These are phyloP conservation scores for Luperina nickerlii DNA, from an alignment of 2,888 invertebrate species.

Conservation along the genomic window DNA sequence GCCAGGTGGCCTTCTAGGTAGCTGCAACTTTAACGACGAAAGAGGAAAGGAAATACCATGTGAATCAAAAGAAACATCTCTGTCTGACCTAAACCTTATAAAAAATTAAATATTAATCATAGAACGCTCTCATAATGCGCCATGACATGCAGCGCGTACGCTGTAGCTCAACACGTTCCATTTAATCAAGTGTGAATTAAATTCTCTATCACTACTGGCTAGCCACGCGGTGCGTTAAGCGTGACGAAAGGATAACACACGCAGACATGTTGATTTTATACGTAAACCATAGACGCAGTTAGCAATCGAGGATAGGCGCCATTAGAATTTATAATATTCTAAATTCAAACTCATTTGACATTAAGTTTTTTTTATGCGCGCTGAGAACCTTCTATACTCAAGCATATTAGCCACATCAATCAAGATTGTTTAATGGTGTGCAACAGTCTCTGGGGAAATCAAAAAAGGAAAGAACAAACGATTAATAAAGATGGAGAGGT, in stretches of 20 bases:
- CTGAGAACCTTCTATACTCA: background rate
- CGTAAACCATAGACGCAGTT: slow-evolving; percentile 37
- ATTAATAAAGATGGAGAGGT: background rate
- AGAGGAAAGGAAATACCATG: background rate
- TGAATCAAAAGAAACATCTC: background rate
- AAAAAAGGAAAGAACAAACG: background rate
- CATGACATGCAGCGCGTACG: slow-evolving; percentile 26
- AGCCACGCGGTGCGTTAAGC: slow-evolving; percentile 16
- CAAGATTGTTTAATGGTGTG: background rate
- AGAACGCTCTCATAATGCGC: slow-evolving; percentile 6
- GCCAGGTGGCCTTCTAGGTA: background rate
- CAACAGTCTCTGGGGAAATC: background rate
- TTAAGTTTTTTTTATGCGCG: background rate
- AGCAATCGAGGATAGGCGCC: slow-evolving; percentile 3
- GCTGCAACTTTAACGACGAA: background rate
- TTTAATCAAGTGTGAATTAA: slow-evolving; percentile 54
- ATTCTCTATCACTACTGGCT: slow-evolving; percentile 39
- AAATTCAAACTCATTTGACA: slow-evolving; percentile 6
- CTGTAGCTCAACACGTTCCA: slow-evolving; percentile 29
- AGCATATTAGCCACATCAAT: background rate
- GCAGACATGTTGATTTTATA: slow-evolving; percentile 39
- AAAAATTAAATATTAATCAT: slow-evolving; percentile 15
- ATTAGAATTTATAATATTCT: slow-evolving; percentile 8
- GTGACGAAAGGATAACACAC: slow-evolving; percentile 51
- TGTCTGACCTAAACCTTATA: background rate